Evolutionary conservation across 2,797 vertebrate genomes (phyloP).

Genomic region (Parotocinclus haroldoi): DNA sequence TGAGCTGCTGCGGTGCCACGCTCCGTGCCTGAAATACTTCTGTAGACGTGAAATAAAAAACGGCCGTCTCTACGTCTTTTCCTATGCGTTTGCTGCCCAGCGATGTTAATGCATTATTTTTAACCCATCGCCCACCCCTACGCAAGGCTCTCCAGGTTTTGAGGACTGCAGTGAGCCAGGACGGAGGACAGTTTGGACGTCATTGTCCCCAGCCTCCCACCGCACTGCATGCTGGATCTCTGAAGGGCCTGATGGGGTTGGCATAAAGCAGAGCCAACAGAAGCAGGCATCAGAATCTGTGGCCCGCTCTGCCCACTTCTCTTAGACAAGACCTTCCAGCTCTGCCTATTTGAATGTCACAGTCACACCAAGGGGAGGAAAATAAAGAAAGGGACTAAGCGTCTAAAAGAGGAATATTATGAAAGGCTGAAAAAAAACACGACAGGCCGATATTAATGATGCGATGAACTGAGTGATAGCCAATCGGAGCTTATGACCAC

Average conservation of each 20-base stretch:
- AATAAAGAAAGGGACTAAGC: slow-evolving; percentile 14
- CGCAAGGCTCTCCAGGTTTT: slow-evolving; percentile 15
- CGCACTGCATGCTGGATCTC: slow-evolving; percentile 31
- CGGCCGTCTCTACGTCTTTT: too few species aligned
- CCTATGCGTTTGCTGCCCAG: too few species aligned
- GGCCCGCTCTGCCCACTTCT: too few species aligned
- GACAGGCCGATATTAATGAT: slow-evolving; percentile 41
- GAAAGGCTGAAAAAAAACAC: slow-evolving; percentile 12
- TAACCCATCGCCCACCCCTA: too few species aligned
- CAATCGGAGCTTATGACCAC: slow-evolving; percentile 49
- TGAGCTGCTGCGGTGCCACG: too few species aligned
- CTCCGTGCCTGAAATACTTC: too few species aligned
- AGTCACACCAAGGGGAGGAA: not conserved
- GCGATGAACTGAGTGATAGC: slow-evolving; percentile 49
- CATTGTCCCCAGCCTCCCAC: slow-evolving; percentile 37
- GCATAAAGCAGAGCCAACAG: slow-evolving; percentile 32
- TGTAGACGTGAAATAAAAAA: too few species aligned
- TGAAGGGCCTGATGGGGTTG: slow-evolving; percentile 34
- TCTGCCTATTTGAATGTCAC: slow-evolving; percentile 4
- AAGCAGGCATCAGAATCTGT: slow-evolving; percentile 20
- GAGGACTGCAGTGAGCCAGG: slow-evolving; percentile 20
- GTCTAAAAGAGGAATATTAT: slow-evolving; percentile 6
- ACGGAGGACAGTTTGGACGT: slow-evolving; percentile 35
- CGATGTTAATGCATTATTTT: too few species aligned
- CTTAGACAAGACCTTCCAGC: slow-evolving; percentile 26